Conservation (phyloP, 2,113 vertebrate genomes). For the Phrynosoma blainvillii region DNA sequence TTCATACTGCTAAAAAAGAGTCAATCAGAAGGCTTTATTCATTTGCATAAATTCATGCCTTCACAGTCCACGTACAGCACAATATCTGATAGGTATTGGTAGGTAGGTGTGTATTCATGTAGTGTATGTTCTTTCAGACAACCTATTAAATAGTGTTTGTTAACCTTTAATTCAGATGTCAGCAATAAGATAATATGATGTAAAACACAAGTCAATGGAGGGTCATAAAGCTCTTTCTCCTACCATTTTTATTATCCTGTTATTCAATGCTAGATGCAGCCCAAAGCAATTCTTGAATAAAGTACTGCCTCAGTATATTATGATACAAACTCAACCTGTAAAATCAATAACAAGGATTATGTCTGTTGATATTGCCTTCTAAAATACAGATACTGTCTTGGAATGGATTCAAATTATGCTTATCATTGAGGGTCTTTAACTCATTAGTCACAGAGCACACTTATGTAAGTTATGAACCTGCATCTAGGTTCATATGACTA, state of each 20-base stretch:
- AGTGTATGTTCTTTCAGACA: slow-evolving; percentile 73
- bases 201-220: slow-evolving; percentile 81
- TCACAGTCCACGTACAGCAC: slow-evolving; percentile 60
- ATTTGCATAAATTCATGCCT: slow-evolving; percentile 63
- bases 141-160: slow-evolving; percentile 79
- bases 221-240: slow-evolving; percentile 78
- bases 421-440: slow-evolving; percentile 43
- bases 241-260: slow-evolving; percentile 81
- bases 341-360: slow-evolving; percentile 78
- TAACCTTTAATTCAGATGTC: slow-evolving; percentile 84
- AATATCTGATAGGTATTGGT: slow-evolving; percentile 64
- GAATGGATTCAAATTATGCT: slow-evolving; percentile 59
- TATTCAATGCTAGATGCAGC: slow-evolving; percentile 70
- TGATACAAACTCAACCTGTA: slow-evolving; percentile 79
- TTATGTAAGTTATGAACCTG: slow-evolving; percentile 32
- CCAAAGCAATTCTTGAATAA: slow-evolving; percentile 75
- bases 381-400: slow-evolving; percentile 70
- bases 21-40: slow-evolving; percentile 71
- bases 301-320: slow-evolving; percentile 77
- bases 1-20: slow-evolving; percentile 73
- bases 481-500: slow-evolving; percentile 29
- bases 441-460: slow-evolving; percentile 47
- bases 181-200: slow-evolving; percentile 79
- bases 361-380: slow-evolving; percentile 69
- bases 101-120: slow-evolving; percentile 71